These are phyloP conservation scores for Dasyprocta punctata DNA, from an alignment of 2,113 vertebrate species.

Conservation along the genomic window DNA sequence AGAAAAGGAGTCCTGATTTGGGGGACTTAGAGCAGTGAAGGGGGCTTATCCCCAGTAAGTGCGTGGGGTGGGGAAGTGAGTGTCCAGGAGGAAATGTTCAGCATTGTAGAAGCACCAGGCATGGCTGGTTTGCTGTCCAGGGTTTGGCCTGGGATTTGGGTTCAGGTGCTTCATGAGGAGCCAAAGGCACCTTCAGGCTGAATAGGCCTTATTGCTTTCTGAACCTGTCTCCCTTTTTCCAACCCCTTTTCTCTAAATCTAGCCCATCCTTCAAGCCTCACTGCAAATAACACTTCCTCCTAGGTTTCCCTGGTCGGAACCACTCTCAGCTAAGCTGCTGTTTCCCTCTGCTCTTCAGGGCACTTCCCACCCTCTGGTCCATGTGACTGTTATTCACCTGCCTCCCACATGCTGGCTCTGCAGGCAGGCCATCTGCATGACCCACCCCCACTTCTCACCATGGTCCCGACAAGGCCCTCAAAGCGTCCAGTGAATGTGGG, in stretches of 20 bases:
- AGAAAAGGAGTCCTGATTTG: neutral
- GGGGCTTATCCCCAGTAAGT: neutral
- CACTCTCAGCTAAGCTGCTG: neutral
- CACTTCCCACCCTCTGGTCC: neutral
- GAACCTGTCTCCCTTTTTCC: neutral
- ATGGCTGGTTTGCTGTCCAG: neutral
- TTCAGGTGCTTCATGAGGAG: slow-evolving; percentile 20
- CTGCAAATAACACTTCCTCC: neutral
- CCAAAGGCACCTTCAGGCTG: neutral
- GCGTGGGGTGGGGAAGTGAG: neutral
- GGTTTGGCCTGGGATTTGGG: slow-evolving; percentile 10
- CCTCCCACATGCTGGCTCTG: too few relatives aligned
- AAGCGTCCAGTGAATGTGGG: neutral
- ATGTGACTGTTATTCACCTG: too few relatives aligned
- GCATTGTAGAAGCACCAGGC: neutral
- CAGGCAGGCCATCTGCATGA: neutral
- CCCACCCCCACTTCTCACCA: neutral
- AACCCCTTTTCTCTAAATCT: neutral
- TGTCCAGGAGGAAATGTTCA: slow-evolving; percentile 14
- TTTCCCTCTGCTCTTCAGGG: neutral
- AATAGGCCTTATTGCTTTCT: neutral
- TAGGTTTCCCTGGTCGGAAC: neutral
- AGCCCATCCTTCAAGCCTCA: neutral
- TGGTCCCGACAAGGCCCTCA: neutral
- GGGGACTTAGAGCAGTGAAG: neutral